These are phyloP conservation scores for Tigriopus japonicus DNA, from an alignment of 1,140 invertebrate genomes.

Conservation along the genomic window DNA sequence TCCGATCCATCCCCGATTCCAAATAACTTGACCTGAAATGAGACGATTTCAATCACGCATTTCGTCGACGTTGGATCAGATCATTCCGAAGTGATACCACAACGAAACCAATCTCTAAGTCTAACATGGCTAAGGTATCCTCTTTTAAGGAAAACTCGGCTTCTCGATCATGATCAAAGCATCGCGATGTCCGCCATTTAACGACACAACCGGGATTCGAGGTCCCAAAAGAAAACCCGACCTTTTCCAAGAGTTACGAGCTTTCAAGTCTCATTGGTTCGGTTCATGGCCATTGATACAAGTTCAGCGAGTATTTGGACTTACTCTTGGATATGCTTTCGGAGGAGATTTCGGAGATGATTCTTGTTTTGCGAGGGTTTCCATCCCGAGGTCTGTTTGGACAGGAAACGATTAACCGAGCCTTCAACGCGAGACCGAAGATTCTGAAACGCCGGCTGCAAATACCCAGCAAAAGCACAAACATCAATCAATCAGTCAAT, in stretches of 20 bases:
- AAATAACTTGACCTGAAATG: conserved; percentile 52
- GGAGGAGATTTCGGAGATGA: conserved; percentile 63
- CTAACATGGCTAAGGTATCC: background rate
- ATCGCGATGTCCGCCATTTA: too few relatives aligned
- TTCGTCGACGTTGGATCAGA: background rate
- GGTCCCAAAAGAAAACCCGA: too few relatives aligned
- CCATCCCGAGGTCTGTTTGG: conserved; percentile 47
- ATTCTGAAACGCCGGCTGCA: conserved; percentile 84
- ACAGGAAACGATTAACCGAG: conserved; percentile 59
- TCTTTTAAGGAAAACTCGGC: too few relatives aligned
- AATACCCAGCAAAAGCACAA: conserved; percentile 15
- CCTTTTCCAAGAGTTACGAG: too few relatives aligned
- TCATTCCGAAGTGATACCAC: background rate
- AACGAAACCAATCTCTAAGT: background rate
- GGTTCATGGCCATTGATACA: too few relatives aligned
- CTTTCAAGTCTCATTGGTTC: too few relatives aligned
- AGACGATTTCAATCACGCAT: conserved; percentile 17
- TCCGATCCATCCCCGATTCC: conserved; percentile 65
- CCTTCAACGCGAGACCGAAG: conserved; percentile 67
- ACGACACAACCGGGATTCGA: too few relatives aligned
- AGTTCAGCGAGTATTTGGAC: too few relatives aligned
- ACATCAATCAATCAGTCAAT: conserved; percentile 3
- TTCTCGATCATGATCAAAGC: too few relatives aligned
- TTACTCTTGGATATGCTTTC: conserved; percentile 71
- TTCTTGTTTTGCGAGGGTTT: conserved; percentile 74